phyloP scores from a whole-genome alignment of 1,140 invertebrate species.

The Anastrepha ludens region DNA sequence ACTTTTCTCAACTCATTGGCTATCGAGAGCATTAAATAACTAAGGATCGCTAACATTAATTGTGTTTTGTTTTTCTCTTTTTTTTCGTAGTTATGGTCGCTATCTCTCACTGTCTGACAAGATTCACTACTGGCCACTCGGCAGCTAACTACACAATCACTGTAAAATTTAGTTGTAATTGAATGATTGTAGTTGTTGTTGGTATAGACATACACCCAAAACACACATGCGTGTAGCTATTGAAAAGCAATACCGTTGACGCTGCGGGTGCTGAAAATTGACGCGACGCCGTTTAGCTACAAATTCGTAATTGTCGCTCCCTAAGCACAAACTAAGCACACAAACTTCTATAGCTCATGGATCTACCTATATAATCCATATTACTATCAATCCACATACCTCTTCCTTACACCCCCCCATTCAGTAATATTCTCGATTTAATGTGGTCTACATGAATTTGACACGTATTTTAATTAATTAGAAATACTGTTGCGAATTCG shows the following conservation, averaged over 20 bases:
- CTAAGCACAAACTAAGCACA: neutral
- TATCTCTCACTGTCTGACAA: too few species aligned
- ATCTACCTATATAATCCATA: neutral
- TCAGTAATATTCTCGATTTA: constrained; percentile 5
- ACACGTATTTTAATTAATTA: constrained; percentile 33
- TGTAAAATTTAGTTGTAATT: too few species aligned
- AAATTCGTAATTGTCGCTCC: neutral
- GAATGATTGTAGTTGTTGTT: too few species aligned
- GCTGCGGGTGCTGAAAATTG: constrained; percentile 1
- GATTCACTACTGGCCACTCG: too few species aligned
- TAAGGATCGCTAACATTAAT: too few species aligned
- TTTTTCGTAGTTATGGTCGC: too few species aligned
- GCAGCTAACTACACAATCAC: too few species aligned
- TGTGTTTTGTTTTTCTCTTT: too few species aligned
- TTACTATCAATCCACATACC: neutral
- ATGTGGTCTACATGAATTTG: constrained; percentile 38
- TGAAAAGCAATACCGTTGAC: neutral
- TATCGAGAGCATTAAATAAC: too few species aligned
- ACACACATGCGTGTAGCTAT: neutral
- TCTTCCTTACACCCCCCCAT: neutral
- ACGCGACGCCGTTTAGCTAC: neutral
- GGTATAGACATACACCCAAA: too few species aligned
- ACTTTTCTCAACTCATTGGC: too few species aligned
- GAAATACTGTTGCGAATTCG: constrained; percentile 20
- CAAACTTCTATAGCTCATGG: neutral